phyloP scores from a whole-genome alignment of 2,113 vertebrate genomes.

The Verasper variegatus region DNA sequence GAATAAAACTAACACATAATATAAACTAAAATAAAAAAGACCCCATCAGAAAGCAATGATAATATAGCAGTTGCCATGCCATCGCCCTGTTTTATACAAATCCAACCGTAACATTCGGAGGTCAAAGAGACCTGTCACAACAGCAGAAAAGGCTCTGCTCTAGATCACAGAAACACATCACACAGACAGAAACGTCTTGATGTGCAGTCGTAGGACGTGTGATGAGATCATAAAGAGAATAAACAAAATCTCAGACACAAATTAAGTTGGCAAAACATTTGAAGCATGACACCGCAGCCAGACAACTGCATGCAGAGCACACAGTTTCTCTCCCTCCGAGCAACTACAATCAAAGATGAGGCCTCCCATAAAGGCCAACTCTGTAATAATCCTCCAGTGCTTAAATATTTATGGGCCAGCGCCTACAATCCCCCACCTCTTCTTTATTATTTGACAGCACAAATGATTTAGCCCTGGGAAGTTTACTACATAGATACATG shows the following conservation, averaged over 20 bases:
- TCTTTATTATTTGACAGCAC: slow-evolving; percentile 75
- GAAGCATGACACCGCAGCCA: background rate
- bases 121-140: background rate
- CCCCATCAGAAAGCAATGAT: background rate
- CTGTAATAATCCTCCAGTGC: slow-evolving; percentile 67
- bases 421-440: slow-evolving; percentile 46
- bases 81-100: background rate
- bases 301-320: slow-evolving; percentile 7
- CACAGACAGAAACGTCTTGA: no score
- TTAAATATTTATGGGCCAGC: slow-evolving; percentile 77
- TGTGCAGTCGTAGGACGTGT: no score
- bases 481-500: slow-evolving; percentile 42
- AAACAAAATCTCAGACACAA: slow-evolving; percentile 11
- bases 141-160: background rate
- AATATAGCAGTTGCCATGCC: background rate
- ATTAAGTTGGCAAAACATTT: slow-evolving; percentile 10
- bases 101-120: background rate
- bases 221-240: slow-evolving; percentile 4
- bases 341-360: slow-evolving; percentile 53
- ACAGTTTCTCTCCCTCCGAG: slow-evolving; percentile 49
- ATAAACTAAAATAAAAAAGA: background rate
- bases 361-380: slow-evolving; percentile 54
- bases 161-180: background rate
- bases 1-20: background rate
- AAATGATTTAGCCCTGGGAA: slow-evolving; percentile 61